Percentiles rank a stretch among this genome's conserved stretches.
Conservation (phyloP, 2,797 vertebrate genomes). For the Phoeniculus purpureus region DNA sequence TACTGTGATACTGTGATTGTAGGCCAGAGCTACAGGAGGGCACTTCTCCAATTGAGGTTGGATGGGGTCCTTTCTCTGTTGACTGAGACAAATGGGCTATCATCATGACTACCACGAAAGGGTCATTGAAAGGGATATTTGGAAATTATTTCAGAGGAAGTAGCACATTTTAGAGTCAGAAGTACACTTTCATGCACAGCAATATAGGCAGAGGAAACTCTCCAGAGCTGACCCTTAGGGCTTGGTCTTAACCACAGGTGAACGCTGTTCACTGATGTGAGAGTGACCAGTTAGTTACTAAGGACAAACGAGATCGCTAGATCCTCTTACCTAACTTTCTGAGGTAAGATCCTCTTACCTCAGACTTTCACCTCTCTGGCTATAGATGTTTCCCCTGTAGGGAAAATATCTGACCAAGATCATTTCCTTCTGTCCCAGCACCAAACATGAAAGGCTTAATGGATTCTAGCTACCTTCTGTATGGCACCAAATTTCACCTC, state of each 20-base stretch:
- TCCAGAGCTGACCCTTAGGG: not conserved
- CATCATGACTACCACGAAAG: not conserved
- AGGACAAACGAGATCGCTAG: not conserved
- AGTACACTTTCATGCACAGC: not conserved
- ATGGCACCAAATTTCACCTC: not conserved
- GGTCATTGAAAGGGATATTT: not conserved
- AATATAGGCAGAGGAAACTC: not conserved
- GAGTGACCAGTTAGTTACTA: not conserved
- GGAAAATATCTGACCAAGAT: not conserved
- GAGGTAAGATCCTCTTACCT: not conserved
- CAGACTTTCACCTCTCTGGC: not conserved
- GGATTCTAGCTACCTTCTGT: not conserved
- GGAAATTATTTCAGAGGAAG: not conserved
- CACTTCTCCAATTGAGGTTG: not conserved
- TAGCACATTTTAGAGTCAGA: not conserved
- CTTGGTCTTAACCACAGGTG: not conserved
- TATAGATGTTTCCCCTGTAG: not conserved
- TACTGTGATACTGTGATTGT: no score
- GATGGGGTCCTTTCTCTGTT: not conserved
- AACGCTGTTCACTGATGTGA: not conserved
- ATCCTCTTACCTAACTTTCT: not conserved
- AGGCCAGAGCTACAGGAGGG: not conserved
- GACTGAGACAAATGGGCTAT: not conserved
- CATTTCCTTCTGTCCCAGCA: not conserved
- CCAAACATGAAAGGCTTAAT: not conserved